Evolutionary conservation across 2,797 vertebrate genomes (phyloP).

Genomic region (Heliangelus exortis): DNA sequence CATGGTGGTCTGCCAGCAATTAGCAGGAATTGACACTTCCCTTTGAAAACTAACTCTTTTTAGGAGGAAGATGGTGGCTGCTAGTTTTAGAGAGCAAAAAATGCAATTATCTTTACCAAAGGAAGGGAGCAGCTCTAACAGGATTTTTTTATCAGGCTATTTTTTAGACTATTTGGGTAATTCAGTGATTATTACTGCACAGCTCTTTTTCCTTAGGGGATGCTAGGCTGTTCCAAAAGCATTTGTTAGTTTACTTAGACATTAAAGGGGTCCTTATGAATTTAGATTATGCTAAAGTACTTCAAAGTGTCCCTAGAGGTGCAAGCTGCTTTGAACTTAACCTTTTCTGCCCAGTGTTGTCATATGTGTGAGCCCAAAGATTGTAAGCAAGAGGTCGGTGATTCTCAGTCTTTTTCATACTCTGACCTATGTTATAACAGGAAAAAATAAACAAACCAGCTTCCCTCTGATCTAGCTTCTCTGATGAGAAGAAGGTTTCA

Average conservation of each 20-base stretch:
- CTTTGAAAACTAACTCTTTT: neutral
- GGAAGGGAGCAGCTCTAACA: conserved; percentile 12
- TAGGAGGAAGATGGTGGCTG: neutral
- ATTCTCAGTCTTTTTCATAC: conserved; percentile 43
- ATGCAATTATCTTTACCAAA: conserved; percentile 32
- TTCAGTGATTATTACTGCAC: conserved; percentile 51
- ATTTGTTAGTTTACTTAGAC: conserved; percentile 65
- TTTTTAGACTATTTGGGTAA: conserved; percentile 57
- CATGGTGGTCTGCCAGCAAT: neutral
- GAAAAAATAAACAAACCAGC: conserved; percentile 51
- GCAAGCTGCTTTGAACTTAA: conserved; percentile 60
- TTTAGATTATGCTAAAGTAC: conserved; percentile 57
- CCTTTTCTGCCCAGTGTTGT: conserved; percentile 48
- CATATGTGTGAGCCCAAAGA: conserved; percentile 19
- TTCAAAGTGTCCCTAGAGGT: conserved; percentile 66
- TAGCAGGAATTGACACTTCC: neutral
- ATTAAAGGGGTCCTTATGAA: conserved; percentile 59
- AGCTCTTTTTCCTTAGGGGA: conserved; percentile 46
- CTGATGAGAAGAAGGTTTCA: neutral
- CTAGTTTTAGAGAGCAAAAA: neutral
- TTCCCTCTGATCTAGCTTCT: conserved; percentile 32
- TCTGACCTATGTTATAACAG: conserved; percentile 44
- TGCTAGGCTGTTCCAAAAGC: conserved; percentile 34
- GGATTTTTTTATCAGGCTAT: conserved; percentile 37
- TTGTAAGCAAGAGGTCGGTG: conserved; percentile 23